Evolutionary conservation across 2,888 invertebrate species (phyloP).

Genomic region (Ophraella communa): DNA sequence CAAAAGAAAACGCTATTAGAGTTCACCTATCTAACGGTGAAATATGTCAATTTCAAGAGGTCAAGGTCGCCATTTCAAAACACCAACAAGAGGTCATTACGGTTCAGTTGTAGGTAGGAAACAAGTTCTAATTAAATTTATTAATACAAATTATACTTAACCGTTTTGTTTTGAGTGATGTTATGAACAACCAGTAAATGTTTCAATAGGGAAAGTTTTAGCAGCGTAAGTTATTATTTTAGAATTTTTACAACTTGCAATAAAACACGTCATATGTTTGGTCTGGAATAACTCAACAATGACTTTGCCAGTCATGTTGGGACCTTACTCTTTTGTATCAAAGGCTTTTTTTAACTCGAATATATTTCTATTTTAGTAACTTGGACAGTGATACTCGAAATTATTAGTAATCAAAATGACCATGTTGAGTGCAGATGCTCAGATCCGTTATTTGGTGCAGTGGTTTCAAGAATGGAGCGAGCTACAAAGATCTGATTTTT

Average conservation of each 20-base stretch:
- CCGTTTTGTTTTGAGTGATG: conserved; percentile 3
- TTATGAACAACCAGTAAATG: conserved; percentile 5
- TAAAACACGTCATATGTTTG: conserved; percentile 21
- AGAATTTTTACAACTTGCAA: conserved; percentile 3
- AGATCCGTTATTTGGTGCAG: conserved; percentile 80
- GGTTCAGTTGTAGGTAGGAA: conserved; percentile 43
- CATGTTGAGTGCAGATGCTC: conserved; percentile 70
- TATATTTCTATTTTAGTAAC: conserved; percentile 45
- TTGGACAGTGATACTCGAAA: conserved; percentile 7
- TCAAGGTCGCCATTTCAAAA: conserved; percentile 56
- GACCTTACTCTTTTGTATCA: conserved; percentile 48
- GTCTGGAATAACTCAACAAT: conserved; percentile 34
- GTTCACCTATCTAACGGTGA: background rate
- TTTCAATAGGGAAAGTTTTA: background rate
- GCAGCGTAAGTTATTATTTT: conserved; percentile 20
- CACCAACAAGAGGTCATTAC: conserved; percentile 48
- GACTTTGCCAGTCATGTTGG: conserved; percentile 45
- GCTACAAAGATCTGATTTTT: conserved; percentile 83
- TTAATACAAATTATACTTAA: conserved; percentile 9
- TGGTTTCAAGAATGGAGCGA: conserved; percentile 93
- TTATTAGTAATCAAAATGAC: conserved; percentile 39
- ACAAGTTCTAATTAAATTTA: conserved; percentile 30
- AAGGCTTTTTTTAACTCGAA: conserved; percentile 26
- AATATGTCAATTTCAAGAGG: conserved; percentile 34
- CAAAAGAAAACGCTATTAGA: background rate